These are phyloP conservation scores for Mormyrus hasselquistii DNA, from an alignment of 2,797 vertebrate genomes.

Conservation along the genomic window DNA sequence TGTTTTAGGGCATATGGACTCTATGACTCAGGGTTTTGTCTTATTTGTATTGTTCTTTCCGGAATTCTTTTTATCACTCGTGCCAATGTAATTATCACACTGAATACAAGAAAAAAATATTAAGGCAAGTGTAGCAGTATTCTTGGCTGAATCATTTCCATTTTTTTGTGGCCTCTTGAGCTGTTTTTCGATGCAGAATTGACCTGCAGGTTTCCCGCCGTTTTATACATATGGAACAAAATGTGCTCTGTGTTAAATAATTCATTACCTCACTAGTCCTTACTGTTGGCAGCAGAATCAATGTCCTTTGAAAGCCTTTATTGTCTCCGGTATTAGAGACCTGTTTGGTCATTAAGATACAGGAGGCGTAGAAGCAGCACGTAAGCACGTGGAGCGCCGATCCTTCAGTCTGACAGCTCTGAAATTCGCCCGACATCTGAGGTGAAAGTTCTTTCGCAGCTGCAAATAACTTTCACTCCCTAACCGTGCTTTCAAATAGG, in stretches of 20 bases:
- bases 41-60: not conserved
- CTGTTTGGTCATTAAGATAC: slow-evolving; percentile 24
- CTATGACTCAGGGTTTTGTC: not conserved
- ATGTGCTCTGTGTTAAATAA: slow-evolving; percentile 8
- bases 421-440: slow-evolving; percentile 35
- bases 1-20: not conserved
- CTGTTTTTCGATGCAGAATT: not conserved
- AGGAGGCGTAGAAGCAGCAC: slow-evolving; percentile 18
- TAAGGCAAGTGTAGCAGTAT: not conserved
- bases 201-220: not conserved
- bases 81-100: not conserved
- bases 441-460: slow-evolving; percentile 36
- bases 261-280: not conserved
- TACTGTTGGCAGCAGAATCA: not conserved
- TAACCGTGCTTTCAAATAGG: slow-evolving; percentile 30
- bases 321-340: not conserved
- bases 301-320: slow-evolving; percentile 7
- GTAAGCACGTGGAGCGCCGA: slow-evolving; percentile 16
- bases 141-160: not conserved
- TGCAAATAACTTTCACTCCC: slow-evolving; percentile 28
- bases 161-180: not conserved
- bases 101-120: not conserved
- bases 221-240: slow-evolving; percentile 7
- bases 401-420: slow-evolving; percentile 41
- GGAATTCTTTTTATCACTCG: not conserved